These are phyloP conservation scores for Gadus macrocephalus DNA, from an alignment of 2,113 vertebrate genomes.

Conservation along the genomic window DNA sequence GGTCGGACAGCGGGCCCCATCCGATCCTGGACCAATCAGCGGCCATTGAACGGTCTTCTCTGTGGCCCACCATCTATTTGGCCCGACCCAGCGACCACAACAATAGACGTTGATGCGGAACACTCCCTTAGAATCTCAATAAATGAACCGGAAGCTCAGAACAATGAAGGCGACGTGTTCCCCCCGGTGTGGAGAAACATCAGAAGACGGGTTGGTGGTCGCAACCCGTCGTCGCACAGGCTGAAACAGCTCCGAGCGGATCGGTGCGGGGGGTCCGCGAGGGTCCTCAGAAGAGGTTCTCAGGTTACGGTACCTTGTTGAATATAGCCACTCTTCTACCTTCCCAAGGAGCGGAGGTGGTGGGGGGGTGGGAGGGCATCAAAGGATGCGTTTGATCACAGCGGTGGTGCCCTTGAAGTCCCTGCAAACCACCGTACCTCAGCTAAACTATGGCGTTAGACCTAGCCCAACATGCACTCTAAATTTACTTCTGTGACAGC, in stretches of 20 bases:
- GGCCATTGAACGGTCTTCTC: conserved; percentile 1
- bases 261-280: no score
- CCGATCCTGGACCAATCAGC: conserved; percentile 34
- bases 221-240: no score
- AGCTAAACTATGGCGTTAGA: background rate
- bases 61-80: conserved; percentile 10
- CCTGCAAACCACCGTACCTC: background rate
- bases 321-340: no score
- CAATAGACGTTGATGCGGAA: conserved; percentile 16
- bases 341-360: background rate
- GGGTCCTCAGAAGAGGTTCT: no score
- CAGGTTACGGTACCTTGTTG: no score
- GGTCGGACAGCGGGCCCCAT: conserved; percentile 7
- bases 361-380: conserved; percentile 7
- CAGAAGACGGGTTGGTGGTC: no score
- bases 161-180: background rate
- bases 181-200: background rate
- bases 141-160: conserved; percentile 18
- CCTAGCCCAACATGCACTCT: background rate
- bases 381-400: conserved; percentile 32
- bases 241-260: background rate
- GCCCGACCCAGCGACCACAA: background rate
- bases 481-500: background rate
- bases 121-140: conserved; percentile 32
- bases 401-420: conserved; percentile 37